Percentiles rank a stretch among this genome's conserved stretches.
Evolutionary conservation across 2,797 vertebrate species (phyloP).

Genomic region (Halcyon badia): DNA sequence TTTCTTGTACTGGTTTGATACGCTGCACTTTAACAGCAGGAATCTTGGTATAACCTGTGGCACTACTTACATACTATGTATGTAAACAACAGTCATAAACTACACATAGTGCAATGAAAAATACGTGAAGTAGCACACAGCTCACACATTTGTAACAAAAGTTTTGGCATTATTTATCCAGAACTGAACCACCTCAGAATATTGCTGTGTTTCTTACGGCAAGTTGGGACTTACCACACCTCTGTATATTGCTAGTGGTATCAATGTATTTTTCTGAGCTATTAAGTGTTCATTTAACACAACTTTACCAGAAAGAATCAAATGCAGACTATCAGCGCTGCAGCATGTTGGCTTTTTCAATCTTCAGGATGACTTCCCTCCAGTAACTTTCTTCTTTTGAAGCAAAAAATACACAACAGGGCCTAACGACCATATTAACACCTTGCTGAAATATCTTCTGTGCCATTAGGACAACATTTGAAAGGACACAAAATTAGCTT

Average conservation of each 20-base stretch:
- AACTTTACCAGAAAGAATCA: background rate
- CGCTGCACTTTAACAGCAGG: background rate
- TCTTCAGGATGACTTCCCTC: background rate
- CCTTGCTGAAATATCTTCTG: background rate
- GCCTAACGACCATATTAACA: background rate
- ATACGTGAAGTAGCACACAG: accelerated
- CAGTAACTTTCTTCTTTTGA: background rate
- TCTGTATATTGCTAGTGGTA: background rate
- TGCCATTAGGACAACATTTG: background rate
- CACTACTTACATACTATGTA: background rate
- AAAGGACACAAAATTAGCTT: background rate
- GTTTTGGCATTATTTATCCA: background rate
- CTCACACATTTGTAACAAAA: background rate
- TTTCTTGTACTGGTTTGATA: background rate
- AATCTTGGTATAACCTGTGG: background rate
- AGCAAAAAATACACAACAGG: background rate
- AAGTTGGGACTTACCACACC: background rate
- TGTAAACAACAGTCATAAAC: background rate
- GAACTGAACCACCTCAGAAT: background rate
- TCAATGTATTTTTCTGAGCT: background rate
- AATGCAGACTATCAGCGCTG: background rate
- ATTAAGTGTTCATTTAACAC: background rate
- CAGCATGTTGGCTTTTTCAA: background rate
- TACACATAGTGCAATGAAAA: accelerated
- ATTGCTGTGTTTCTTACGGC: background rate